Conservation (phyloP, 2,113 vertebrate genomes). For the Megaptera novaeangliae region DNA sequence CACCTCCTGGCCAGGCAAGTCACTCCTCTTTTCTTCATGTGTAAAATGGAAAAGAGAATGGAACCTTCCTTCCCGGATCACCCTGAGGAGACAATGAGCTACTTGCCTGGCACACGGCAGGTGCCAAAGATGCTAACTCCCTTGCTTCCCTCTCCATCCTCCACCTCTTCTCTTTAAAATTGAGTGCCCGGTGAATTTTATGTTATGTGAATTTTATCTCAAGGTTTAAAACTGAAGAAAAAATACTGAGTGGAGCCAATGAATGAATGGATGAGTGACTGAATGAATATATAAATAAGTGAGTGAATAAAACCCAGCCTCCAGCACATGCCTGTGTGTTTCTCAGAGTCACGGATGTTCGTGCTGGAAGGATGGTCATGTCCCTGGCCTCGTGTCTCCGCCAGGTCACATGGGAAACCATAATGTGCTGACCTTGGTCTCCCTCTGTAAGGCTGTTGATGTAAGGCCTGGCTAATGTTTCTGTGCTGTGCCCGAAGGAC, state of each 20-base stretch:
- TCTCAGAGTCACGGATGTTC: background rate
- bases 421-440: background rate
- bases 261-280: background rate
- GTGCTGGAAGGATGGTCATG: background rate
- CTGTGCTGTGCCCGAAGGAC: background rate
- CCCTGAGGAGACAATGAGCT: background rate
- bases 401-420: background rate
- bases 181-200: background rate
- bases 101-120: too few relatives aligned
- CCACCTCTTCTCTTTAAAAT: background rate
- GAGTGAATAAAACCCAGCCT: background rate
- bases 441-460: background rate
- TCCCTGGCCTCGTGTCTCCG: fast-evolving
- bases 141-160: background rate
- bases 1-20: background rate
- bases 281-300: background rate
- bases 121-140: background rate
- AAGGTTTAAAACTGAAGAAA: background rate
- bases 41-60: background rate
- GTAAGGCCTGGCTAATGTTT: background rate
- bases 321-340: background rate
- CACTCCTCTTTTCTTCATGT: background rate
- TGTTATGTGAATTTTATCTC: background rate
- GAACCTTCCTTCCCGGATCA: background rate
- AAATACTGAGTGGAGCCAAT: background rate